A percentile compares a stretch with the other conserved stretches of the same genome.
Evolutionary conservation across 2,888 invertebrate genomes (phyloP).

Genomic region (Incurvaria masculella): DNA sequence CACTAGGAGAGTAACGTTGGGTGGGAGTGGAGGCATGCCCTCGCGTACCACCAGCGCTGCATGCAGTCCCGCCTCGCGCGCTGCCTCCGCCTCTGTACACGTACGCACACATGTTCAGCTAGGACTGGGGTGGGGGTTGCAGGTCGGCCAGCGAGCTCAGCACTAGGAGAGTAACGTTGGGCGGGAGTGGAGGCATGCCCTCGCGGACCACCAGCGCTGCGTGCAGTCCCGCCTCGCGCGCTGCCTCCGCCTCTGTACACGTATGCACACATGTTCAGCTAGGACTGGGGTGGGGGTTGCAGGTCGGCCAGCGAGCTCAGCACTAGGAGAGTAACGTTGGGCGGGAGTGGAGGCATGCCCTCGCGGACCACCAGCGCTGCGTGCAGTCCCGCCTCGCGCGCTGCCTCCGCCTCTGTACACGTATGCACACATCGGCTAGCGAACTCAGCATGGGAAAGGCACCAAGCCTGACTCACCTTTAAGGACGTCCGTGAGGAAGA

Average conservation of each 20-base stretch:
- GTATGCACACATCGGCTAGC: too few relatives aligned
- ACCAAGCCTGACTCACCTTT: constrained; percentile 71
- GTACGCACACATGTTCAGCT: background rate
- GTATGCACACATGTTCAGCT: too few relatives aligned
- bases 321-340: constrained; percentile 57
- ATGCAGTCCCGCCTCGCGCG: constrained; percentile 68
- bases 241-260: constrained; percentile 88
- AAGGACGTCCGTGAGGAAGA: constrained; percentile 85
- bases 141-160: constrained; percentile 54
- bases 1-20: constrained; percentile 53
- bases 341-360: constrained; percentile 72
- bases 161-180: constrained; percentile 57
- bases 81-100: constrained; percentile 78
- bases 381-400: constrained; percentile 68
- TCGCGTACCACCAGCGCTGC: constrained; percentile 70
- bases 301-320: constrained; percentile 54
- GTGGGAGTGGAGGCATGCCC: constrained; percentile 72
- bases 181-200: constrained; percentile 72
- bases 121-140: background rate
- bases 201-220: constrained; percentile 70
- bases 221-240: constrained; percentile 68
- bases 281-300: background rate
- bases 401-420: constrained; percentile 88
- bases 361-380: constrained; percentile 70
- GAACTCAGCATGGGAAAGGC: constrained; percentile 48